These are phyloP conservation scores for Chymomyza procnemis DNA, from an alignment of 2,888 invertebrate species.

Conservation along the genomic window DNA sequence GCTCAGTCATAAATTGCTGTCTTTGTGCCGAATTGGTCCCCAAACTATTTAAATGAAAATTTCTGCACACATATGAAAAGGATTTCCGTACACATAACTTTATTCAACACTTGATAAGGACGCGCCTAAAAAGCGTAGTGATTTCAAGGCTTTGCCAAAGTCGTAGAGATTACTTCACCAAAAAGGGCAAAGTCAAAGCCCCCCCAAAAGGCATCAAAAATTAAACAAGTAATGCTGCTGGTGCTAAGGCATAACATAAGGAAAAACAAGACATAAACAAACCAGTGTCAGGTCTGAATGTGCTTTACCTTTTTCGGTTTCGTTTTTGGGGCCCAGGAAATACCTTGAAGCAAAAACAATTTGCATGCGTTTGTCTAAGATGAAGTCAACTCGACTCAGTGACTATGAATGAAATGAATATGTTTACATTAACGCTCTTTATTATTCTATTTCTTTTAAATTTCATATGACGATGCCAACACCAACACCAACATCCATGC, in stretches of 20 bases:
- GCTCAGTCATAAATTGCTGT: neutral
- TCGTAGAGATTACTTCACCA: constrained; percentile 14
- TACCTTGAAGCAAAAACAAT: constrained; percentile 39
- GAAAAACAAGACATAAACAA: constrained; percentile 51
- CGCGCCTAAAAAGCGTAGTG: neutral
- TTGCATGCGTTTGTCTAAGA: constrained; percentile 47
- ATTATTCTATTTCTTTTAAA: constrained; percentile 21
- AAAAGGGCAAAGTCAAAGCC: constrained; percentile 13
- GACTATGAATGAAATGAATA: constrained; percentile 29
- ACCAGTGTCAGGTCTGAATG: neutral
- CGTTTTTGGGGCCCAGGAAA: constrained; percentile 56
- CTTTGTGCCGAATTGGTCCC: neutral
- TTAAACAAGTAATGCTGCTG: constrained; percentile 49
- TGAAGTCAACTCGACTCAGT: neutral
- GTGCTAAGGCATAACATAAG: constrained; percentile 35
- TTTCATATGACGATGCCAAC: neutral
- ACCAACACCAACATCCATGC: neutral
- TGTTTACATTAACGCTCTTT: constrained; percentile 43
- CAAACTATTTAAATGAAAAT: neutral
- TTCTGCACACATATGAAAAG: neutral
- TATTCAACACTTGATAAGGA: neutral
- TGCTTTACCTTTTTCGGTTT: constrained; percentile 11
- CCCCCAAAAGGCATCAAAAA: constrained; percentile 50
- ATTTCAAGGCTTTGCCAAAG: constrained; percentile 11
- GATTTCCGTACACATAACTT: neutral